These are phyloP conservation scores for Gymnothorax javanicus DNA, from an alignment of 2,797 vertebrate species.

Conservation along the genomic window DNA sequence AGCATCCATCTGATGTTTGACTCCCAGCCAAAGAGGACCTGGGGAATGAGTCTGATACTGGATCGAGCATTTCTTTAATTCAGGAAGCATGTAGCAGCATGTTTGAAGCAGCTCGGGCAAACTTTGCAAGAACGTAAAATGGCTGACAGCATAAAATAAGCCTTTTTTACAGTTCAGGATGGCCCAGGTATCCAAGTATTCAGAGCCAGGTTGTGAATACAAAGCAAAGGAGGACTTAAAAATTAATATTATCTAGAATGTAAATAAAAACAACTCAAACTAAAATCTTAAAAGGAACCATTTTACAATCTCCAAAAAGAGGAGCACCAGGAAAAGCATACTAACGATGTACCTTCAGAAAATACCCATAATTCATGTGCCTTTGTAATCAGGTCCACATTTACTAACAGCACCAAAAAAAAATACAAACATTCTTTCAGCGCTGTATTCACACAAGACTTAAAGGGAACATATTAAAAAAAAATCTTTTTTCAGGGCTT, in stretches of 20 bases:
- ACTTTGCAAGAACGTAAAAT: background rate
- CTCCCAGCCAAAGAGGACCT: slow-evolving; percentile 5
- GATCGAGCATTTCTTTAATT: background rate
- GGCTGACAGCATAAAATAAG: background rate
- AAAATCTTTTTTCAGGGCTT: background rate
- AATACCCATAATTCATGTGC: background rate
- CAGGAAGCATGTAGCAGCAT: background rate
- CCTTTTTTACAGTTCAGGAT: background rate
- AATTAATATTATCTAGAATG: background rate
- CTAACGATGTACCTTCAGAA: background rate
- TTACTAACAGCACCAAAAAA: background rate
- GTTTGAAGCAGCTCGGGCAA: background rate
- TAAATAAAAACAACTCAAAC: background rate
- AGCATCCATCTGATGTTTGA: slow-evolving; percentile 6
- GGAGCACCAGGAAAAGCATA: background rate
- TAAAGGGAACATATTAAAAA: background rate
- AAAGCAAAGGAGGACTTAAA: background rate
- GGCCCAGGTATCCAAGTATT: background rate
- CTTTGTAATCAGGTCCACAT: background rate
- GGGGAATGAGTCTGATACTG: background rate
- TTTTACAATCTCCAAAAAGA: background rate
- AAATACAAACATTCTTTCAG: background rate
- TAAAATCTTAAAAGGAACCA: background rate
- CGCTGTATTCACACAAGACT: background rate
- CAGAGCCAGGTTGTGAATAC: background rate